These are phyloP conservation scores for Pyrgus malvae DNA, from an alignment of 2,888 invertebrate species.

Conservation along the genomic window DNA sequence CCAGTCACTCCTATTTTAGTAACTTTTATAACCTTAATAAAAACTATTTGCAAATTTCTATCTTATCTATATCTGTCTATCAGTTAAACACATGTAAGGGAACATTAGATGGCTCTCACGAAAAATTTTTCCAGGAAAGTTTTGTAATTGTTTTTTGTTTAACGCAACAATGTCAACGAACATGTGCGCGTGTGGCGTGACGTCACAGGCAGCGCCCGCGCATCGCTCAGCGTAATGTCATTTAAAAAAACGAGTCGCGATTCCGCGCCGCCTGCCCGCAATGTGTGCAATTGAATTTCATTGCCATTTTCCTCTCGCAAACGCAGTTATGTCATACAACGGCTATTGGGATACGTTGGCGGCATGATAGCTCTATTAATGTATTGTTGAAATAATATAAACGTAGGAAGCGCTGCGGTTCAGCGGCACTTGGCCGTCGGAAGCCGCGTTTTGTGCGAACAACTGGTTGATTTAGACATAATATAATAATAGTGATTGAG, in stretches of 20 bases:
- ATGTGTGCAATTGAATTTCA: slow-evolving; percentile 74
- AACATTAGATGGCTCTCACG: no score
- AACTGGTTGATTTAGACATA: not conserved
- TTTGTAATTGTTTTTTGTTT: no score
- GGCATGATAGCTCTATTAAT: slow-evolving; percentile 27
- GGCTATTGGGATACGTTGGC: slow-evolving; percentile 27
- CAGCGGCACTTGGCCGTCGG: slow-evolving; percentile 10
- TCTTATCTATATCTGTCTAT: no score
- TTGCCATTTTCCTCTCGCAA: slow-evolving; percentile 74
- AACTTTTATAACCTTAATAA: no score
- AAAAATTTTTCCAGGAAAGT: no score
- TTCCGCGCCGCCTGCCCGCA: slow-evolving; percentile 62
- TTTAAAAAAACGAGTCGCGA: slow-evolving; percentile 54
- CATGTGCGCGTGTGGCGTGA: slow-evolving; percentile 40
- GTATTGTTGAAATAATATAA: slow-evolving; percentile 18
- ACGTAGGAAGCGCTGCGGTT: slow-evolving; percentile 8
- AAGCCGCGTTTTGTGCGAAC: not conserved
- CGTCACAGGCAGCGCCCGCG: slow-evolving; percentile 71
- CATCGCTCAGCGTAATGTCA: slow-evolving; percentile 73
- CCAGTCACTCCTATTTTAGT: no score
- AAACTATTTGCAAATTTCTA: no score
- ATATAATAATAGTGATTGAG: no score
- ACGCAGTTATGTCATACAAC: slow-evolving; percentile 46
- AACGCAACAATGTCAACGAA: no score
- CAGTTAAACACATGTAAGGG: no score